phyloP scores from a whole-genome alignment of 2,888 invertebrate species.

The Oegoconia quadripuncta region DNA sequence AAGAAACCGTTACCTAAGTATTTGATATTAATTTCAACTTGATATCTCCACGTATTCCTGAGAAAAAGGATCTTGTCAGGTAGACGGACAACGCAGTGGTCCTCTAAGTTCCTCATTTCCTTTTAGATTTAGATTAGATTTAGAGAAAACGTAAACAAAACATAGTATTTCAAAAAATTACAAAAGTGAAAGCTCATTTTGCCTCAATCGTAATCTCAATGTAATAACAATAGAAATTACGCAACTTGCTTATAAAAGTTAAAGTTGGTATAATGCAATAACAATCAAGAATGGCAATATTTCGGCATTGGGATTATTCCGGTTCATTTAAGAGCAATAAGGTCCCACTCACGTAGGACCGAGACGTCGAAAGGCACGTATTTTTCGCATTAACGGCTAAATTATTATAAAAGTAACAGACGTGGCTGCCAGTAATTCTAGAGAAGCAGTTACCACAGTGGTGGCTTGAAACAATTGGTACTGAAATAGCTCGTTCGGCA shows the following conservation, averaged over 20 bases:
- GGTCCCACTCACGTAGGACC: conserved; percentile 61
- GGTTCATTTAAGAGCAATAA: conserved; percentile 62
- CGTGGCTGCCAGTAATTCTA: conserved; percentile 54
- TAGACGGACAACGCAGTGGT: no score
- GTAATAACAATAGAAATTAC: conserved; percentile 25
- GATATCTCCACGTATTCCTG: no score
- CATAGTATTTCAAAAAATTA: not conserved
- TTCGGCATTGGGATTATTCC: conserved; percentile 51
- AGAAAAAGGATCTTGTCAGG: no score
- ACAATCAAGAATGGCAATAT: conserved; percentile 40
- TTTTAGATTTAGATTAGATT: not conserved
- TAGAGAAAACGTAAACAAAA: not conserved
- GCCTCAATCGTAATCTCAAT: not conserved
- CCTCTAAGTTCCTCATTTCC: no score
- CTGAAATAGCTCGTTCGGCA: conserved; percentile 46
- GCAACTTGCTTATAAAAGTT: conserved; percentile 18
- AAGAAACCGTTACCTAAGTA: no score
- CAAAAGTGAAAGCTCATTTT: not conserved
- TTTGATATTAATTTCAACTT: no score
- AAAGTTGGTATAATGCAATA: conserved; percentile 30
- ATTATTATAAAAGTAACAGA: conserved; percentile 73
- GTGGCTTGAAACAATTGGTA: conserved; percentile 39
- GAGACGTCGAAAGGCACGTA: conserved; percentile 66
- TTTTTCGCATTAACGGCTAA: conserved; percentile 75
- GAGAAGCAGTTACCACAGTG: conserved; percentile 30